Conservation (phyloP, 92 coral and sea anemone genomes). For the Phenganax subtilis region DNA sequence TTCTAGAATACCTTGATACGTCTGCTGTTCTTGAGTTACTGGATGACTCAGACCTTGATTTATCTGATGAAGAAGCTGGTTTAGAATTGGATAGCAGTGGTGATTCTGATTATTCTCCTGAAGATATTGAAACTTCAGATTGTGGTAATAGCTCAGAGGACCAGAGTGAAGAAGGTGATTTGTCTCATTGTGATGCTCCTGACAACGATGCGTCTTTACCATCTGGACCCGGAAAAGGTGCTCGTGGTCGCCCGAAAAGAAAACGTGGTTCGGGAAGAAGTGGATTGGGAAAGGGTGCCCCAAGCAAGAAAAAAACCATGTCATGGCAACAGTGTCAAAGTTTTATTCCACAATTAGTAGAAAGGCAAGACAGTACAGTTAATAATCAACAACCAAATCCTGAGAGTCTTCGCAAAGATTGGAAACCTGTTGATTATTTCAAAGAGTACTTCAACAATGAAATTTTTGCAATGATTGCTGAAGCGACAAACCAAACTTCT, state of each 20-base stretch:
- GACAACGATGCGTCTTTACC: neutral
- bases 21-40: neutral
- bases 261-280: neutral
- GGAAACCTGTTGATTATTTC: neutral
- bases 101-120: slow-evolving; percentile 1
- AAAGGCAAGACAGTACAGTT: too few species aligned
- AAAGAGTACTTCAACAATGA: neutral
- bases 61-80: neutral
- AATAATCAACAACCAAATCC: too few species aligned
- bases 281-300: neutral
- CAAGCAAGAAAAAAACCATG: neutral
- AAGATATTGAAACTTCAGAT: neutral
- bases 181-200: neutral
- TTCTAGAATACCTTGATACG: neutral
- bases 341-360: neutral
- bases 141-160: too few species aligned
- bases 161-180: neutral
- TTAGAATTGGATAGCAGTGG: neutral
- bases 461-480: neutral
- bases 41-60: neutral
- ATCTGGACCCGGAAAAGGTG: neutral
- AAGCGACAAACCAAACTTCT: neutral
- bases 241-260: slow-evolving; percentile 1
- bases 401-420: neutral
- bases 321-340: neutral